Evolutionary conservation across 2,888 invertebrate species (phyloP), one percentile per base, ranked within the genome.

Genomic region (Drosophila meridionalis): DNA sequence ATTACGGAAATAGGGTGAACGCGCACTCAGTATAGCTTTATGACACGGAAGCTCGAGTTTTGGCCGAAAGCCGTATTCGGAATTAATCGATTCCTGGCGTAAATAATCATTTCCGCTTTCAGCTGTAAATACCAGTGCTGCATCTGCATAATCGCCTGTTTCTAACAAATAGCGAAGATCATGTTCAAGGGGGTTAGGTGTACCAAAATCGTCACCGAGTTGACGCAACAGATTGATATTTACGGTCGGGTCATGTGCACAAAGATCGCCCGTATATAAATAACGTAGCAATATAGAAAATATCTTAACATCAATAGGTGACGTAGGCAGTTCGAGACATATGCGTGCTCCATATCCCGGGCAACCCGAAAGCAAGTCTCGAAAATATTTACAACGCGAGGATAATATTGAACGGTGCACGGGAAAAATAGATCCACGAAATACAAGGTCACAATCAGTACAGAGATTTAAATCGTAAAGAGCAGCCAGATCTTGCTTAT

Each of bases 1-100:
- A 93, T 96, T 96, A 69, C 97, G 92, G 94, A 99, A 98, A 94
- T 98, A 99, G 8, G 98, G 96, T n/a, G 98, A 98, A 76, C 99
- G 94, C 8, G 99, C 98, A 53, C 98, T 98, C 42, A 99, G 94
- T 88, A 99, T 96, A 32, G 98, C 96, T 91, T 97, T 96, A 93
- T 99, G 99, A 93, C 98, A 98, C 34, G 97, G 97, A 92, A 98
- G 94, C 93, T 98, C 98, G 65, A 96, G 93, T 91, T 96, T 96
- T 14, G 96, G 95, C 78, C 97, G 94, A 93, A 96, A 96, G 34
- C 96, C 96, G 91, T 96, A 96, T 82, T 96, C 95, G 3, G 94
- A 94, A 71, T 94, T 95, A 58, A 95, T 95, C 53, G 96, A 95
- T 92, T 96, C 96, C 12, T 96, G 95, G 76, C 96, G 94, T 89